Conservation (phyloP, 2,888 invertebrate species). For the Diaperis boleti region DNA sequence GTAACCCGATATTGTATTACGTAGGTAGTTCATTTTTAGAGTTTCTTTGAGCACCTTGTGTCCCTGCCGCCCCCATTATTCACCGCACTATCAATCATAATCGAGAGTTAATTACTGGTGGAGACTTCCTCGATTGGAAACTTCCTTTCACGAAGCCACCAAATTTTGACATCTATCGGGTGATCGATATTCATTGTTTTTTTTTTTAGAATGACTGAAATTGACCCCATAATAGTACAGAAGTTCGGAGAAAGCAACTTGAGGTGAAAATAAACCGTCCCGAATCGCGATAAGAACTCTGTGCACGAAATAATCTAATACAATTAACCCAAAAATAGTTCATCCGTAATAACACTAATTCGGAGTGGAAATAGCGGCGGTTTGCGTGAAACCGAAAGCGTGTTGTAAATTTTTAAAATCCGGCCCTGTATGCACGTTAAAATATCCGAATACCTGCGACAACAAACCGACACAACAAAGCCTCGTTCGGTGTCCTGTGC, state of each 20-base stretch:
- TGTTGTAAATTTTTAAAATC: conserved; percentile 23
- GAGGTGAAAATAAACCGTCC: conserved; percentile 2
- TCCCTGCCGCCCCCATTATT: too few species aligned
- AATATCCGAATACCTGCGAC: conserved; percentile 27
- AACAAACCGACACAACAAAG: conserved; percentile 27
- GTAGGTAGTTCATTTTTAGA: too few species aligned
- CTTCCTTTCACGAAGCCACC: too few species aligned
- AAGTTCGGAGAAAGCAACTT: conserved; percentile 5
- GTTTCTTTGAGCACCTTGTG: too few species aligned
- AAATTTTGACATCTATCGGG: too few species aligned
- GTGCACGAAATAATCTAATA: conserved; percentile 29
- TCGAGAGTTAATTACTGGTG: too few species aligned
- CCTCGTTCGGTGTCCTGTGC: conserved; percentile 29
- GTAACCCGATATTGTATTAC: too few species aligned
- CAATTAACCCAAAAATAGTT: conserved; percentile 23
- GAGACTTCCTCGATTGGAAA: too few species aligned
- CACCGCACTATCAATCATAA: too few species aligned
- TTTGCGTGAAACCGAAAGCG: conserved; percentile 1
- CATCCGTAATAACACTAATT: conserved; percentile 25
- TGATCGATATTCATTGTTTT: too few species aligned
- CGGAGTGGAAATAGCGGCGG: conserved; percentile 2
- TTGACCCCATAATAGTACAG: not conserved
- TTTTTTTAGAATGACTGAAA: not conserved
- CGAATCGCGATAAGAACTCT: conserved; percentile 29
- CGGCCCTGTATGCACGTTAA: conserved; percentile 19